Base-by-base conservation (phyloP, 2,797 vertebrate species). In the Rhinella marina region DNA sequence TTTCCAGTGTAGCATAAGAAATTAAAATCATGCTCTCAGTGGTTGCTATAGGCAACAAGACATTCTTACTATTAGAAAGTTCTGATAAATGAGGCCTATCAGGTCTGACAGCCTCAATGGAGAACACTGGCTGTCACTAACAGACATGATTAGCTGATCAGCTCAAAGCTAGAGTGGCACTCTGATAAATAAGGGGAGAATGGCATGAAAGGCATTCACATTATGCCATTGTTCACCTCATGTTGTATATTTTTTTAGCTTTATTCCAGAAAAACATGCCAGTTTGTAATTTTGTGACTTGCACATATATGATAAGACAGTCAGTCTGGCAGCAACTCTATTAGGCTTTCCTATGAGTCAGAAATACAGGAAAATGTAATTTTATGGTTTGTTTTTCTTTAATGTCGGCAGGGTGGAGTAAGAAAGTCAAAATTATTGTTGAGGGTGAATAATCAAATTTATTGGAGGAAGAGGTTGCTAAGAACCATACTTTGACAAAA, bases 331-430 rank as follows among this genome's bases (percentile, higher is more conserved):
- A 48, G 0, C 27, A 1, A 48, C 2, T 50, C 21, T 50, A 3
- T 75, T 0, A 75, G 23, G 72, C 41, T 50, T 50, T 50, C 19
- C 19, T 48, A 23, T 48, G 41, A 75, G 41, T 48, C 72, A 75
- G 17, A 10, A 21, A 81, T 62, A 21, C 10, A 62, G 23, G 61
- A 77, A 73, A 85, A 85, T 77, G 57, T 48, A 41, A 78, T 78
- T 66, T 56, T 66, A 85, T 85, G 32, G 59, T 19, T 27, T 59
- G 59, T 78, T 29, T 62, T 70, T 16, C 61, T 66, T 66, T 77
- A 64, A 78, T 54, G 32, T 8, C 4, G 54, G 59, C 73, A 78
- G 25, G 61, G 19, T 57, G 73, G 84, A 78, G 64, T 85, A 64
- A 23, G 27, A 9, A 66, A 85, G 57, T 25, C 72, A 50, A 59